Conservation (phyloP, 1,140 invertebrate species). For the Brachionus plicatilis region DNA sequence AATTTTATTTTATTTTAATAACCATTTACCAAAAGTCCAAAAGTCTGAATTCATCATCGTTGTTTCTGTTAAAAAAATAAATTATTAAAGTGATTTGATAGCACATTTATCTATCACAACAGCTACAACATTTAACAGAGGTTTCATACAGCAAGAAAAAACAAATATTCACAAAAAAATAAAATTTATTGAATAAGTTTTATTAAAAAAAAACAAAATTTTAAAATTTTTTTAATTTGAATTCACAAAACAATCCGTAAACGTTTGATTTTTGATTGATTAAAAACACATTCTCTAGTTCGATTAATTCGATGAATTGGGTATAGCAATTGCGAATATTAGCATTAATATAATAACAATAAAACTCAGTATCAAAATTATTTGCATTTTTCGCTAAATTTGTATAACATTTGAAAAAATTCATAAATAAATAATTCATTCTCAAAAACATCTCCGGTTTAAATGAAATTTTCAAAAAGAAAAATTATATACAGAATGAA, state of each 20-base stretch:
- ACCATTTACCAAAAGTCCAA: not conserved
- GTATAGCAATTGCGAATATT: conserved; percentile 2
- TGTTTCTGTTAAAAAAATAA: not conserved
- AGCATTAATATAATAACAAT: conserved; percentile 12
- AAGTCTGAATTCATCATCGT: not conserved
- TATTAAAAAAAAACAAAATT: not conserved
- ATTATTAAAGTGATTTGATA: not conserved
- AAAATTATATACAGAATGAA: not conserved
- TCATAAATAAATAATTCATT: not conserved
- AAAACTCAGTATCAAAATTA: conserved; percentile 30
- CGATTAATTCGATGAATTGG: not conserved
- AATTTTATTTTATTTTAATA: not conserved
- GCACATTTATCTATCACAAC: not conserved
- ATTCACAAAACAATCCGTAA: not conserved
- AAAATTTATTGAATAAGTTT: not conserved
- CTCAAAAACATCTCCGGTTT: conserved; percentile 1
- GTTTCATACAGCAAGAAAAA: not conserved
- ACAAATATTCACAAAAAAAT: not conserved
- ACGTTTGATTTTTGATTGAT: not conserved
- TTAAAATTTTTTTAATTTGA: not conserved
- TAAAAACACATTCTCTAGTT: not conserved
- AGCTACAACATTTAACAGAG: not conserved
- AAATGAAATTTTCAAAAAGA: not conserved
- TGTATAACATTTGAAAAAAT: not conserved
- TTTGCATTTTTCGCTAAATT: conserved; percentile 27